Base-by-base conservation (phyloP, 2,888 invertebrate species). In the Agonum fuliginosum region DNA sequence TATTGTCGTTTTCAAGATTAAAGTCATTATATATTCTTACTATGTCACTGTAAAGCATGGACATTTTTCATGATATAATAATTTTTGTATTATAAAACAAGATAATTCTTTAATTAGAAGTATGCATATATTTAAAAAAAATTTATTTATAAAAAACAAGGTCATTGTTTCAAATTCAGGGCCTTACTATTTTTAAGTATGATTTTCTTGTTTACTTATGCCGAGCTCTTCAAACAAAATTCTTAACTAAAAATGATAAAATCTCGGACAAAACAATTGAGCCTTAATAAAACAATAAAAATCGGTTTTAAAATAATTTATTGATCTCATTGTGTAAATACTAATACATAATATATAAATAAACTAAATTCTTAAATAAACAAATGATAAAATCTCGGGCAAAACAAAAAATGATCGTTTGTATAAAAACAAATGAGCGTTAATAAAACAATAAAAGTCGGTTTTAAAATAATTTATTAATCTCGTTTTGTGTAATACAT, bases 201-300 rank as follows among this genome's bases (percentile, higher is more conserved):
- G 37, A 37, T 37, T 37, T 0, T 37, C 12, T 2, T 3, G 37
- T 37, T n/a, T 37, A 4, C 10, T 37, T 37, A n/a, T 10, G 37
- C 12, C 12, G 3, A 6, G 12, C 8, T 10, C 10, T n/a, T n/a
- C 37, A 37, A 3, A 10, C 12, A 3, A 43, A 14, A 4, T 1
- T 12, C 2, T 5, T 43, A 43, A 4, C 43, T 14, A 41, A 12
- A 14, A 43, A 43, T 43, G 12, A 43, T 3, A 43, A 14, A 12
- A n/a, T 37, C 37, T n/a, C 14, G 43, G 24, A n/a, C 12, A 54
- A 62, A 30, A 62, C 5, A 62, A 62, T 30, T 30, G 30, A 27
- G 17, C 14, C 6, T 27, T 30, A 62, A 62, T 6, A 62, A 62
- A 20, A 30, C 30, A 54, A 12, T n/a, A n/a, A n/a, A n/a, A n/a